These are phyloP conservation scores for Myotis yumanensis DNA, from an alignment of 2,113 vertebrate species.

Conservation along the genomic window DNA sequence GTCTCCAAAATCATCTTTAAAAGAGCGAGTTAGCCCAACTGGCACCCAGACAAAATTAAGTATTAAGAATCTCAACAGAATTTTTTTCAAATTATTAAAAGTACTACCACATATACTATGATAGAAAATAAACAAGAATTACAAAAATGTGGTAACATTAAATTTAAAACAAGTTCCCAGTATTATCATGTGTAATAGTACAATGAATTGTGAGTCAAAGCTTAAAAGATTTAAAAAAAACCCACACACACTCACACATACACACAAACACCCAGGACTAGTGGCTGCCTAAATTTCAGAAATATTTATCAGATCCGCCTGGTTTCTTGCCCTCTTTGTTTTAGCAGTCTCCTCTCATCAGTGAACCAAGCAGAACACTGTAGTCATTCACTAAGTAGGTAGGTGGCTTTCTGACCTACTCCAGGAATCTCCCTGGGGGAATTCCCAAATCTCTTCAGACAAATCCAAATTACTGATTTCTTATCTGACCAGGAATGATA, in stretches of 20 bases:
- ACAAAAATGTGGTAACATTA: neutral
- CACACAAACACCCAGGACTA: neutral
- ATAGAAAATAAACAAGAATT: slow-evolving; percentile 25
- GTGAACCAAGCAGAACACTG: slow-evolving; percentile 70
- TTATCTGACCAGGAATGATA: slow-evolving; percentile 58
- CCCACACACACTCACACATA: too few relatives aligned
- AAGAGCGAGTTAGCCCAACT: neutral
- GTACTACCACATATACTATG: neutral
- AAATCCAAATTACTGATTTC: slow-evolving; percentile 59
- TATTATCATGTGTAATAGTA: neutral
- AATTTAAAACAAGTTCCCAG: slow-evolving; percentile 31
- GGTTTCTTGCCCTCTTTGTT: slow-evolving; percentile 50
- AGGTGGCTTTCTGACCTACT: slow-evolving; percentile 56
- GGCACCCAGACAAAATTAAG: neutral
- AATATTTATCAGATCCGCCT: neutral
- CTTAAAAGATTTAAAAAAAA: neutral
- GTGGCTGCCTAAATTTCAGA: slow-evolving; percentile 28
- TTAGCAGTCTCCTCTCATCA: slow-evolving; percentile 60
- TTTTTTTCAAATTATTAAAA: slow-evolving; percentile 44
- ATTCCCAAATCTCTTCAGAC: slow-evolving; percentile 64
- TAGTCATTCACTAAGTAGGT: slow-evolving; percentile 26
- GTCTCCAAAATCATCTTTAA: neutral
- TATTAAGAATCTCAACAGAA: neutral
- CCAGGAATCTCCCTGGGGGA: slow-evolving; percentile 68
- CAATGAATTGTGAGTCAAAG: slow-evolving; percentile 29